Conservation (phyloP, 1,140 invertebrate species). For the Procambarus clarkii region DNA sequence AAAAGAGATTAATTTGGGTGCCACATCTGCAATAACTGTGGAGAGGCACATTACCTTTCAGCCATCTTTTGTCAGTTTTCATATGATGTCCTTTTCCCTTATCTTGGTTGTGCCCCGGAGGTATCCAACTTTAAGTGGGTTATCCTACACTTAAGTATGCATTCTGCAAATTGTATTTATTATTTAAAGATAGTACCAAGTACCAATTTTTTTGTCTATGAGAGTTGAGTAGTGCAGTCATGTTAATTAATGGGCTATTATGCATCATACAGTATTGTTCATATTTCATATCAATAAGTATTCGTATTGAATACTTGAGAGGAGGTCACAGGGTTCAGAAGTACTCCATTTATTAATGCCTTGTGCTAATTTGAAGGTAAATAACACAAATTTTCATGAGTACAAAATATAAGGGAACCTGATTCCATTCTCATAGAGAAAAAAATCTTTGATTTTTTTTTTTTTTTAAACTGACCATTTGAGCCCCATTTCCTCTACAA, state of each 20-base stretch:
- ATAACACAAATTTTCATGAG: neutral
- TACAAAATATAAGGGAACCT: neutral
- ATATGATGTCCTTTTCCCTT: constrained; percentile 6
- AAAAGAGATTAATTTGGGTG: constrained; percentile 6
- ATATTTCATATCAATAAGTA: neutral
- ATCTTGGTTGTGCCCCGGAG: constrained; percentile 21
- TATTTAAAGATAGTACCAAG: constrained; percentile 8
- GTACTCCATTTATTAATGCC: neutral
- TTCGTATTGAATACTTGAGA: neutral
- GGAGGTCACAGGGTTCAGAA: neutral
- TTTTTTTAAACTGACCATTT: neutral
- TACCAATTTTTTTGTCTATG: constrained; percentile 19
- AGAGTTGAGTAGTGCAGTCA: constrained; percentile 8
- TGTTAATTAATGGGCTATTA: neutral
- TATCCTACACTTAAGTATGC: constrained; percentile 34
- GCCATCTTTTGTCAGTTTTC: constrained; percentile 30
- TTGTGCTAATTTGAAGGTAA: neutral
- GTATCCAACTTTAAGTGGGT: constrained; percentile 36
- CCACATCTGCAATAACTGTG: neutral
- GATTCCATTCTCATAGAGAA: neutral
- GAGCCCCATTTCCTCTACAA: neutral
- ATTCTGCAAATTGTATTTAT: constrained; percentile 24
- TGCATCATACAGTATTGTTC: neutral
- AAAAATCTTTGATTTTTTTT: neutral
- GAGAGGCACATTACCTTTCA: neutral